phyloP scores from a whole-genome alignment of 2,113 vertebrate genomes.

The Phocoena phocoena region DNA sequence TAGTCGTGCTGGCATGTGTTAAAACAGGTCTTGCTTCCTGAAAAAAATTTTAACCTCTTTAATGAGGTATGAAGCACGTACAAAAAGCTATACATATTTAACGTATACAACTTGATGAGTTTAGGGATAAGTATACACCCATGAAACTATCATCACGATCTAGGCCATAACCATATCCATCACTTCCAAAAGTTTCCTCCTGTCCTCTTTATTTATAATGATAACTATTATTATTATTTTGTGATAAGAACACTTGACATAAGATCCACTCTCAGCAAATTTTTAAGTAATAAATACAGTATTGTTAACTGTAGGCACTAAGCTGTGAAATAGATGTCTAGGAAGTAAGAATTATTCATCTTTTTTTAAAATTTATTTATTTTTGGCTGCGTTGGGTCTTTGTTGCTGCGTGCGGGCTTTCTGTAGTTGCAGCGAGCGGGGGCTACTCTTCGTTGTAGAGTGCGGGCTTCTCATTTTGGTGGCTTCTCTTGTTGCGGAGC shows the following conservation, averaged over 20 bases:
- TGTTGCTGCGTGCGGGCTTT: too few relatives aligned
- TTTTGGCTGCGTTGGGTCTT: too few relatives aligned
- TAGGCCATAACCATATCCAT: not conserved
- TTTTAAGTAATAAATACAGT: not conserved
- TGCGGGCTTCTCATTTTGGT: too few relatives aligned
- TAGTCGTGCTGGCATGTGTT: not conserved
- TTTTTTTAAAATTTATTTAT: too few relatives aligned
- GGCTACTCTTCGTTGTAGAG: too few relatives aligned
- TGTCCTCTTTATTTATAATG: not conserved
- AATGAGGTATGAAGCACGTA: not conserved
- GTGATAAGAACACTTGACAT: not conserved
- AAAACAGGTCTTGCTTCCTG: not conserved
- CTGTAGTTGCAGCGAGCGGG: too few relatives aligned
- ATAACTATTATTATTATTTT: not conserved
- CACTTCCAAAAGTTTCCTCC: not conserved
- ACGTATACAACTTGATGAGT: not conserved
- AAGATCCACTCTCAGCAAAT: not conserved
- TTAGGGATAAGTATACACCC: not conserved
- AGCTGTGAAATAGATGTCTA: not conserved
- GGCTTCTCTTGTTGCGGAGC: too few relatives aligned
- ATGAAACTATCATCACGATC: not conserved
- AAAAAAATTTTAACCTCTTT: not conserved
- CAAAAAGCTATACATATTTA: not conserved
- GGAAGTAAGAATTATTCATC: not conserved
- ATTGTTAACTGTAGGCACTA: not conserved